Percentiles rank a stretch among this genome's conserved stretches.
These are phyloP conservation scores for Phyllotreta cruciferae DNA, from an alignment of 2,888 invertebrate genomes.

Conservation along the genomic window DNA sequence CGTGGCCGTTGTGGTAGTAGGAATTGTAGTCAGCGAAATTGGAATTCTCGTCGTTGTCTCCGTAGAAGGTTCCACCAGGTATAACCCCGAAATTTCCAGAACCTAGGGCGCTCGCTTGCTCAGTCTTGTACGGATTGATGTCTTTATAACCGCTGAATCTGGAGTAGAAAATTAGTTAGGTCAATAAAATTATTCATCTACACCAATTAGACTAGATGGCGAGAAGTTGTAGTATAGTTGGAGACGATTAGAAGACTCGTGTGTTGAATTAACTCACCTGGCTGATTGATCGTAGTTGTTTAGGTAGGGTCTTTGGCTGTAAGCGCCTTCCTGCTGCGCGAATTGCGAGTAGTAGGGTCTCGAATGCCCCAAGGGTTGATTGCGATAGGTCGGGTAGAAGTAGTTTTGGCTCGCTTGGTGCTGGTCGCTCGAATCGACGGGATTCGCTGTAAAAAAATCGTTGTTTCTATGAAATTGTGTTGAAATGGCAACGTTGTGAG, in stretches of 20 bases:
- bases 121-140: slow-evolving; percentile 19
- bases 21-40: slow-evolving; percentile 62
- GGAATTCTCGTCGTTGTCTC: slow-evolving; percentile 72
- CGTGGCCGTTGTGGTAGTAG: slow-evolving; percentile 74
- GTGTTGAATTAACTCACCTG: slow-evolving; percentile 17
- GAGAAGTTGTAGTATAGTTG: no score
- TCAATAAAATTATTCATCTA: not conserved
- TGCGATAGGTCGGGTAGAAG: slow-evolving; percentile 78
- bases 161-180: slow-evolving; percentile 35
- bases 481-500: no score
- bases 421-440: slow-evolving; percentile 38
- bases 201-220: no score
- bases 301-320: slow-evolving; percentile 63
- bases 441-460: slow-evolving; percentile 16
- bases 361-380: slow-evolving; percentile 69
- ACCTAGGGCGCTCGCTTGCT: slow-evolving; percentile 64
- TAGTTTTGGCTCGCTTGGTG: slow-evolving; percentile 61
- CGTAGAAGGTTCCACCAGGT: slow-evolving; percentile 85
- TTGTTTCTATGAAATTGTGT: not conserved
- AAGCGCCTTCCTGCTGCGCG: slow-evolving; percentile 64
- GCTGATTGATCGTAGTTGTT: slow-evolving; percentile 47
- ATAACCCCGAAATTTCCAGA: slow-evolving; percentile 89
- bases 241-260: not conserved
- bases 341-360: slow-evolving; percentile 64
- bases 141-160: slow-evolving; percentile 56